Evolutionary conservation across 2,113 vertebrate genomes (phyloP), one percentile per base, ranked within the genome.

Genomic region (Sialia sialis): DNA sequence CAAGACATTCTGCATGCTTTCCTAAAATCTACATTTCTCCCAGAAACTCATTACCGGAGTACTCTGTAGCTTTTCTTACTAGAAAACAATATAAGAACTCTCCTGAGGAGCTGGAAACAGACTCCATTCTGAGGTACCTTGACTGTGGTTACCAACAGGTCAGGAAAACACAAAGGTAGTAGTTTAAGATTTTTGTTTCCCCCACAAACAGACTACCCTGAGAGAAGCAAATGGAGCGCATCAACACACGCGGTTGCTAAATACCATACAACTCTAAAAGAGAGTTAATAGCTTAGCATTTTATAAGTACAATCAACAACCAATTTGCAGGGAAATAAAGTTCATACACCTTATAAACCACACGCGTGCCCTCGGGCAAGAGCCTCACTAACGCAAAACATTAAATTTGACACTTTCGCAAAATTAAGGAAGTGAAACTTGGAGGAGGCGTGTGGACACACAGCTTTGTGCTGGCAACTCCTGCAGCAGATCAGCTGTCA

Each of bases 281-380:
- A 48, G 6, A 32, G 38, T 5, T 69, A 43, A 64, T 6, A 36
- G 51, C 17, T 67, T 3, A 60, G 21, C 7, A 36, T 80, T 83
- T 80, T 60, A 6, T 15, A 80, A 34, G 38, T 77, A 69, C 8
- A 68, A 60, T 30, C 30, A 66, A 55, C 41, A 84, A 59, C 5
- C 12, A 26, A 14, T 76, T 26, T 82, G 44, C 34, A 85, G 48
- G 44, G 60, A 94, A 87, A 84, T 25, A 29, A 70, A 46, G 23
- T 39, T 77, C 30, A 58, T 52, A 58, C 6, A 44, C 3, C 38
- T 80, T 73, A 73, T 62, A 77, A 60, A 80, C 48, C 14, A 44
- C 46, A 54, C 2, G 3, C 0, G 0, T 4, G 12, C 22, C 36
- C 46, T 54, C 7, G 8, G 29, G 39, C 27, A 84, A 64, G 25